A percentile compares a stretch with the other conserved stretches of the same genome.
phyloP scores from a whole-genome alignment of 2,113 vertebrate genomes.

The Anhinga anhinga region DNA sequence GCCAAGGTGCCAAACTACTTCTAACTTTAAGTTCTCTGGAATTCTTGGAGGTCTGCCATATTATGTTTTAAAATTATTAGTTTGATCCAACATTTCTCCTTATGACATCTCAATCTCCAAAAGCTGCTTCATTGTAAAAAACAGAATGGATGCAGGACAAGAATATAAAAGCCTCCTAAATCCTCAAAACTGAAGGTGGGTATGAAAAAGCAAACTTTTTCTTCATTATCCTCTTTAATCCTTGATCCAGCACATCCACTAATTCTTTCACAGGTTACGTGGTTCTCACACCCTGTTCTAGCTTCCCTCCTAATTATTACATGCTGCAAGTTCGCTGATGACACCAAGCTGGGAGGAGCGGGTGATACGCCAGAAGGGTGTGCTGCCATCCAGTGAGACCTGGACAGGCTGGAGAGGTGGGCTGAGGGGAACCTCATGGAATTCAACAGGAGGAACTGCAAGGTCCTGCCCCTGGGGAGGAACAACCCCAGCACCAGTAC shows the following conservation, averaged over 20 bases:
- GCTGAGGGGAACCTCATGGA: too few relatives aligned
- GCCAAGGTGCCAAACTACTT: not conserved
- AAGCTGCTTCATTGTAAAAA: not conserved
- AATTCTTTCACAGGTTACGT: slow-evolving; percentile 14
- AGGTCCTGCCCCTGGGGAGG: too few relatives aligned
- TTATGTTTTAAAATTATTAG: not conserved
- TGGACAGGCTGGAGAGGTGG: too few relatives aligned
- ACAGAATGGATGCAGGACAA: not conserved
- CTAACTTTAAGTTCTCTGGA: not conserved
- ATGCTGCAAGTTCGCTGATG: not conserved
- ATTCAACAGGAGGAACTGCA: too few relatives aligned
- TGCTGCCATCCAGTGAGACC: too few relatives aligned
- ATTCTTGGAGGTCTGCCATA: not conserved
- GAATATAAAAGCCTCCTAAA: not conserved
- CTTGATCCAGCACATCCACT: not conserved
- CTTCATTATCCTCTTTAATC: not conserved
- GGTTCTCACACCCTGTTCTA: not conserved
- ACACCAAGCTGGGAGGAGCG: too few relatives aligned
- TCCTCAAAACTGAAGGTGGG: not conserved
- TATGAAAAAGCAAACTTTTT: not conserved
- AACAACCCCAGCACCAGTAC: too few relatives aligned
- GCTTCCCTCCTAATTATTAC: slow-evolving; percentile 5
- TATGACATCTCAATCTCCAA: not conserved
- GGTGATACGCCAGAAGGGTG: too few relatives aligned
- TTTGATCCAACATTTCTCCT: not conserved